A percentile compares a stretch with the other conserved stretches of the same genome.
These are phyloP conservation scores for Asarcornis scutulata DNA, from an alignment of 2,113 vertebrate genomes.

Conservation along the genomic window DNA sequence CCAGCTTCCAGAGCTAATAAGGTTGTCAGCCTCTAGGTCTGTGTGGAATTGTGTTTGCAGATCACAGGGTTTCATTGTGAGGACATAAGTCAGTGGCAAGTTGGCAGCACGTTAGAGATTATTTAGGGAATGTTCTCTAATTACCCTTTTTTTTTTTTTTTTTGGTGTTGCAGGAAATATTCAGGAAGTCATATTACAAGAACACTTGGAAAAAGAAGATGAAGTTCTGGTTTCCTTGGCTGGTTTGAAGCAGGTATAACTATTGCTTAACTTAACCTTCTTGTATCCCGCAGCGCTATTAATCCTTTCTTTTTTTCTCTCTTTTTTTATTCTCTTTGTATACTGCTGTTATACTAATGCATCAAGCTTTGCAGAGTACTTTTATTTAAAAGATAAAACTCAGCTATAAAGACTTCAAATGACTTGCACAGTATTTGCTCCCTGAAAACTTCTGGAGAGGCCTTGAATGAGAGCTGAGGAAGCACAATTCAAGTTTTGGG, in stretches of 20 bases:
- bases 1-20: background rate
- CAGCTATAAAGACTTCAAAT: background rate
- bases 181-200: constrained; percentile 95
- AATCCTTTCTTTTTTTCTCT: background rate
- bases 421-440: background rate
- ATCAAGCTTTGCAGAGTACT: background rate
- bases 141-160: background rate
- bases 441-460: background rate
- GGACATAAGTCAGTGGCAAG: background rate
- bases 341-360: background rate
- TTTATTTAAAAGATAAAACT: background rate
- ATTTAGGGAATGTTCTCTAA: background rate
- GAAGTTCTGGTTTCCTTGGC: constrained; percentile 95
- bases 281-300: background rate
- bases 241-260: constrained; percentile 92
- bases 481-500: background rate
- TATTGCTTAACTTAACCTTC: background rate
- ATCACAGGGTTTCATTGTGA: background rate
- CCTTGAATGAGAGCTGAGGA: background rate
- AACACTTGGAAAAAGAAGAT: constrained; percentile 94
- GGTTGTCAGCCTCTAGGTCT: background rate
- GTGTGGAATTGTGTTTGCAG: background rate
- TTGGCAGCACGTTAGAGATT: background rate
- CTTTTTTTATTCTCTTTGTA: background rate
- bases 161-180: constrained; percentile 87